Evolutionary conservation across 2,888 invertebrate genomes (phyloP), one percentile per base, ranked within the genome.

Genomic region (Drosophila mimetica): DNA sequence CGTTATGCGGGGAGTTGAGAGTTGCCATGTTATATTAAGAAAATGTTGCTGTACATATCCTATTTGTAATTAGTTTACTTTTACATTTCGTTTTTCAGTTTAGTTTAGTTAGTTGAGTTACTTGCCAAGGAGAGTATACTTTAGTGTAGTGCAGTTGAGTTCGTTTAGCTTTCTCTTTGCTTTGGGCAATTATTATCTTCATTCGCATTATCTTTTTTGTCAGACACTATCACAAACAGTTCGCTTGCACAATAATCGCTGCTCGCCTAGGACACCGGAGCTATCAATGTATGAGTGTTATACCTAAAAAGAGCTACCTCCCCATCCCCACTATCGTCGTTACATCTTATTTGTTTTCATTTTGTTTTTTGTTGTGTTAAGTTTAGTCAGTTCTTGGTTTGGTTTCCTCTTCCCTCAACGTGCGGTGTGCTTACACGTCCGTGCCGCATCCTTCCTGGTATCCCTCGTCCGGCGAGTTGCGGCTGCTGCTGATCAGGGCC

Each of bases 361-460:
- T 36, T 37, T 36, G 34, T 44, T 34, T 20, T 36, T 30, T 34
- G 30, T 39, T 53, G 54, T 54, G 58, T 65, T 84, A 83, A 83
- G 88, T 78, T 86, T 88, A 84, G 85, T 89, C 89, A 89, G 88
- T 86, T 89, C 86, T 85, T 65, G 76, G 78, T 37, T 47, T 42
- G 65, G 37, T 48, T 52, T 59, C 32, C 34, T 1, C 22, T 11
- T 13, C n/a, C 32, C 16, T 8, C 7, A 18, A n/a, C n/a, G 18
- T 8, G 39, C 30, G 28, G 28, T 6, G 8, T 5, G 67, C 71
- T 86, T 96, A 97, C 91, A 97, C 97, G 92, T 97, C 97, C 79
- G 97, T 97, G 79, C 97, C 97, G 92, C 97, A 96, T 88, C 97
- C 97, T 92, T 97, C 97, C 92, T 97, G 97, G 91, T 97, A 97